Percentiles rank a stretch among this genome's conserved stretches.
Evolutionary conservation across 1,140 invertebrate genomes (phyloP).

Genomic region (Eupristina koningsbergeri): DNA sequence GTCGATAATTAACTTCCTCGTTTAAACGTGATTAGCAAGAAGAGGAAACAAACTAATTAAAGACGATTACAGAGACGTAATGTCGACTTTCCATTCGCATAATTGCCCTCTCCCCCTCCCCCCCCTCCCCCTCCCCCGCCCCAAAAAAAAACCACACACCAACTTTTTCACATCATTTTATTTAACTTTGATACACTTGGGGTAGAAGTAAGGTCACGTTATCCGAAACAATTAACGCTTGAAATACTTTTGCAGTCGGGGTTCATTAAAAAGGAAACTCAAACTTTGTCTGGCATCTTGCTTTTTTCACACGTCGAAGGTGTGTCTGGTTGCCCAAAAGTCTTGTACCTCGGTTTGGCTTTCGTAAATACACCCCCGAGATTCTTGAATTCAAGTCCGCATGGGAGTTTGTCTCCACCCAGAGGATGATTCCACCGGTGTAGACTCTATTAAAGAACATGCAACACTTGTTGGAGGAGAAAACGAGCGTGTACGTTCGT

Average conservation of each 20-base stretch:
- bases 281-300: no score
- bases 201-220: not conserved
- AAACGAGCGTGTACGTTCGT: not conserved
- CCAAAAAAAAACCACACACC: no score
- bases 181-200: not conserved
- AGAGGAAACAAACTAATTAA: slow-evolving; percentile 47
- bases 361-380: not conserved
- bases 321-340: no score
- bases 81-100: slow-evolving; percentile 42
- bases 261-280: not conserved
- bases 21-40: slow-evolving; percentile 19
- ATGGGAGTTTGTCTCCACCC: not conserved
- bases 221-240: not conserved
- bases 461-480: not conserved
- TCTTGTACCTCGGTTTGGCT: no score
- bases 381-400: not conserved
- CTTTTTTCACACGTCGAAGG: no score
- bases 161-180: not conserved
- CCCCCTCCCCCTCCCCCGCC: not conserved
- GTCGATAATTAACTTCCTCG: slow-evolving; percentile 43
- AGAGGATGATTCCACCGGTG: not conserved
- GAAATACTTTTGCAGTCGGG: not conserved
- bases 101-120: not conserved
- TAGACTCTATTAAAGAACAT: not conserved
- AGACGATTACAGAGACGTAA: slow-evolving; percentile 39